Evolutionary conservation across 2,888 invertebrate genomes (phyloP).

Genomic region (Asteroscopus sphinx): DNA sequence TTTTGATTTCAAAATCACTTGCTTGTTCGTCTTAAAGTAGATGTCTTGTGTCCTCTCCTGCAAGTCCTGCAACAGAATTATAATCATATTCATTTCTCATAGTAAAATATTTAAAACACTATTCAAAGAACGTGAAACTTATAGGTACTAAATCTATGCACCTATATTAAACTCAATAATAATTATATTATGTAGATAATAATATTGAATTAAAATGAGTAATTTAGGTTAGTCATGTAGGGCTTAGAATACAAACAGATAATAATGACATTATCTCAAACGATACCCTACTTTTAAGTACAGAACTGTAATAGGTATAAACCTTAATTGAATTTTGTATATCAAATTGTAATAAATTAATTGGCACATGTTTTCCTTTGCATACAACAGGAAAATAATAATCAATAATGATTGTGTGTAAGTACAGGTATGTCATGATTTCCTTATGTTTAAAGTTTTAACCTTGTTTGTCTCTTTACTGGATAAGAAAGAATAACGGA

Average conservation of each 20-base stretch:
- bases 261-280: neutral
- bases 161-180: too few species aligned
- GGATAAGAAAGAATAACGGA: neutral
- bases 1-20: too few species aligned
- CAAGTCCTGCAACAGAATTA: too few species aligned
- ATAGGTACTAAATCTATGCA: too few species aligned
- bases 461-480: slow-evolving; percentile 11
- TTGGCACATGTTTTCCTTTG: slow-evolving; percentile 25
- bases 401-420: neutral
- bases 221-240: too few species aligned
- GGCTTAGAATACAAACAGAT: neutral
- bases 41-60: too few species aligned
- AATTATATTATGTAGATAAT: too few species aligned
- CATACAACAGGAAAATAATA: slow-evolving; percentile 12
- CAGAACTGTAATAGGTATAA: neutral
- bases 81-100: too few species aligned
- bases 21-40: too few species aligned
- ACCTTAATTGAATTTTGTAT: slow-evolving; percentile 19
- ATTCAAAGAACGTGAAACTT: too few species aligned
- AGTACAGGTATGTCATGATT: slow-evolving; percentile 2
- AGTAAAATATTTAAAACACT: too few species aligned
- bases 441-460: slow-evolving; percentile 29
- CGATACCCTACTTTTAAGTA: slow-evolving; percentile 19
- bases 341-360: slow-evolving; percentile 12
- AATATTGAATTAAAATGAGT: too few species aligned